Evolutionary conservation across 1,140 invertebrate genomes (phyloP).

Genomic region (Melipona quadrifasciata): DNA sequence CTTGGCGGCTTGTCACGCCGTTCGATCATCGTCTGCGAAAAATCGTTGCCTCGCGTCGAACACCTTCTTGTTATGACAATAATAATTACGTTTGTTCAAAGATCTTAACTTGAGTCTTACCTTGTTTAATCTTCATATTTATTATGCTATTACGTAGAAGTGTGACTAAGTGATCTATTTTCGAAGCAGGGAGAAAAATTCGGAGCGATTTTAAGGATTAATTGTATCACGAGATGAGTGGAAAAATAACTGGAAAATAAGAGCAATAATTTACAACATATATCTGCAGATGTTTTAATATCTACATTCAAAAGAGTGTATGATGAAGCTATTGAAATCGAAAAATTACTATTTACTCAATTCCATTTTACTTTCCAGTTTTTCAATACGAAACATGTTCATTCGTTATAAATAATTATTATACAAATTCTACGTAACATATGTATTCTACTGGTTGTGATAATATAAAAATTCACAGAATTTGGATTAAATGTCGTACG

Average conservation of each 20-base stretch:
- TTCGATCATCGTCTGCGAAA: not conserved
- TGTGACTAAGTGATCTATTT: no score
- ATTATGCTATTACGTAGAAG: no score
- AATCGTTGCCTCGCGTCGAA: not conserved
- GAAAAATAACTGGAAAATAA: not conserved
- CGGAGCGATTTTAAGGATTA: no score
- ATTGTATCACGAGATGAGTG: not conserved
- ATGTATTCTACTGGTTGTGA: not conserved
- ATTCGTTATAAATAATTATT: not conserved
- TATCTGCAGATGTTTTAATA: not conserved
- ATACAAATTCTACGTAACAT: not conserved
- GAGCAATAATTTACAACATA: not conserved
- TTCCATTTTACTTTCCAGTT: not conserved
- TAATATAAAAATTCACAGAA: not conserved
- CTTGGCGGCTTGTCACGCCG: slow-evolving; percentile 24
- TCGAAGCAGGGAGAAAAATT: no score
- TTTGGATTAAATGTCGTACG: not conserved
- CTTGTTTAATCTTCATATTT: no score
- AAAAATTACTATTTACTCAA: not conserved
- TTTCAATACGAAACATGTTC: not conserved
- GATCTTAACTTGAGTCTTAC: no score
- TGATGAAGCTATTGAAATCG: not conserved
- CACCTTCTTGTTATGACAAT: not conserved
- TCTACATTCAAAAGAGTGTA: not conserved
- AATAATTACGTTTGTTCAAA: no score